Base-by-base conservation (phyloP, 2,113 vertebrate genomes). In the Callopanchax toddi region DNA sequence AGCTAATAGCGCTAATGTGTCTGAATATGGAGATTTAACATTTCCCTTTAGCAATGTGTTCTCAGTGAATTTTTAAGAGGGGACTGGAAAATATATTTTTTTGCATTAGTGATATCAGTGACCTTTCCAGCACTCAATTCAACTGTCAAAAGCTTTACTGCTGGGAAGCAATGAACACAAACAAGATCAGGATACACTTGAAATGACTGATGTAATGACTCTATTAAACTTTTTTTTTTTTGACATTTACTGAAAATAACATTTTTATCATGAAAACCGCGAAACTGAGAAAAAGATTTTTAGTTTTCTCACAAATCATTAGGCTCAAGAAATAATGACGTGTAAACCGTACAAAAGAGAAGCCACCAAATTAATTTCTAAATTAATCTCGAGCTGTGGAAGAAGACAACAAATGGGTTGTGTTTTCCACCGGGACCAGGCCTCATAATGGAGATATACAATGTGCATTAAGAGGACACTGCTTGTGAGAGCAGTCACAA, bases 401-500 rank as follows among this genome's bases (percentile, higher is more conserved):
- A 52, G 44, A 42, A 37, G 52, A 68, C 73, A 70, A 73, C 74
- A 88, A 87, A 88, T 84, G 79, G 81, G 73, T 29, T 71, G 71
- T 68, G 58, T 79, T 84, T 68, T 79, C 82, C 73, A 45, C 37
- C 43, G 82, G 73, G 81, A 81, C 65, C 57, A 34, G 72, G 59
- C 58, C 76, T 87, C 82, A 82, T 88, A 89, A 91, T 86, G 74
- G 85, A 89, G 81, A 87, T 77, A 65, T 67, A 87, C 65, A 88
- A 76, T 54, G 49, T 63, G 61, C 74, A 81, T 59, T 77, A 79
- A 71, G 82, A 80, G 76, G 86, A 90, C 82, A 69, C 18, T 43
- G 74, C 78, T 71, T 53, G 60, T 6, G 78, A 81, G 86, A 89
- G 76, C 73, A 83, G 82, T 74, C 79, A 40, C 70, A 73, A 84